Evolutionary conservation across 2,797 vertebrate genomes (phyloP), one percentile per base, ranked within the genome.

Genomic region (Eleutherodactylus coqui): DNA sequence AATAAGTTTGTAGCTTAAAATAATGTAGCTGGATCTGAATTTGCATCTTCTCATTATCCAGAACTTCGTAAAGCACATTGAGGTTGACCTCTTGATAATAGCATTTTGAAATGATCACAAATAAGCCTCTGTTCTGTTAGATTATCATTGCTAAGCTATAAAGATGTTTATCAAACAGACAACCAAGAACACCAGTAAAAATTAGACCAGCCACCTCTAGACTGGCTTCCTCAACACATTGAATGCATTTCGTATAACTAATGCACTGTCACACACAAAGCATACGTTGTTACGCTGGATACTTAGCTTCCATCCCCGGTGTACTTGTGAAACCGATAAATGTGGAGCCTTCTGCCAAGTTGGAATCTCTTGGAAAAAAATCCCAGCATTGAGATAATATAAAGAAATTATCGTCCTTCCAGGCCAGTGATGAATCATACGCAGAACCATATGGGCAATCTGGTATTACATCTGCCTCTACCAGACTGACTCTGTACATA

Each of bases 381-480:
- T 51, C 19, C 16, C 32, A 67, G 82, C 76, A 64, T 62, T 87
- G 76, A 84, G 58, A 87, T 87, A 87, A 87, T 87, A 80, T 87
- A 85, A 87, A 81, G 82, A 81, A 84, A 84, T 81, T 27, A 79
- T 85, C 47, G 82, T 76, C 86, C 82, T 87, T 80, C 70, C 82
- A 81, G 86, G 82, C 67, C 86, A 84, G 76, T 87, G 86, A 87
- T 87, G 86, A 87, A 53, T 87, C 86, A 84, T 81, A 69, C 34
- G 34, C 77, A 67, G 43, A 85, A 87, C 86, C 86, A 87, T 87
- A 87, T 87, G 86, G 86, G n/a, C 86, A 87, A 87, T 87, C 86
- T 87, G 86, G 82, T 84, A 75, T 47, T 87, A 62, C 82, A 87
- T 84, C 86, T 87, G 86, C 77, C 82, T 84, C 45, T 69, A 49